Base-by-base conservation (phyloP, 1,140 invertebrate genomes). In the Sycobia sp. region DNA sequence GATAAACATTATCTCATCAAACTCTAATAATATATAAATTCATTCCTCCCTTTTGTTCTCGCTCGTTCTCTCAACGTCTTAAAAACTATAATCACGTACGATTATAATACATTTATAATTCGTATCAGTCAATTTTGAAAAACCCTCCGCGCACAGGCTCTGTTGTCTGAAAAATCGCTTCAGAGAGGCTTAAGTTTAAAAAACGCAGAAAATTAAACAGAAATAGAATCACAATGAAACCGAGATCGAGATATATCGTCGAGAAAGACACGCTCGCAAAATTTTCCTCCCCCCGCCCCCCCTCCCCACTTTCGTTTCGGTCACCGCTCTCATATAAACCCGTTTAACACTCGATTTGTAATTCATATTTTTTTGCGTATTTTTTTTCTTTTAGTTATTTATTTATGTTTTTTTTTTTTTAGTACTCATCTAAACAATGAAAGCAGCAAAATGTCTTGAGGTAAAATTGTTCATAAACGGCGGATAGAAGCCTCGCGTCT, bases 351-450 rank as follows among this genome's bases (percentile, higher is more conserved):
- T 62, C 39, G 18, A 65, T 58, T 59, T 58, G 50, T 39, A 59
- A 20, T 62, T 58, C 51, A 62, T 50, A 29, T 50, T 64, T 64
- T 62, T 66, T 58, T 62, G 58, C 60, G 25, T 62, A 59, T 60
- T 25, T 65, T 46, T 62, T 54, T 68, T 63, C 36, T 66, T 60
- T 67, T 67, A 65, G n/a, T n/a, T n/a, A n/a, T n/a, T n/a, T n/a
- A n/a, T n/a, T n/a, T n/a, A n/a, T n/a, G n/a, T n/a, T n/a, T n/a
- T 66, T 73, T 74, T 65, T 67, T 73, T 74, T 72, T 73, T 72
- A 73, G 72, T 72, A 73, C 71, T 73, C 73, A 77, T 77, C 74
- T 77, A 79, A 79, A 77, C 72, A 75, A 78, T 74, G 66, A 78
- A 78, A 79, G 76, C 76, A 72, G 74, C 76, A 77, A 75, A 76